Conservation (phyloP, 64 coral and sea anemone species). For the Pachyseris speciosa region DNA sequence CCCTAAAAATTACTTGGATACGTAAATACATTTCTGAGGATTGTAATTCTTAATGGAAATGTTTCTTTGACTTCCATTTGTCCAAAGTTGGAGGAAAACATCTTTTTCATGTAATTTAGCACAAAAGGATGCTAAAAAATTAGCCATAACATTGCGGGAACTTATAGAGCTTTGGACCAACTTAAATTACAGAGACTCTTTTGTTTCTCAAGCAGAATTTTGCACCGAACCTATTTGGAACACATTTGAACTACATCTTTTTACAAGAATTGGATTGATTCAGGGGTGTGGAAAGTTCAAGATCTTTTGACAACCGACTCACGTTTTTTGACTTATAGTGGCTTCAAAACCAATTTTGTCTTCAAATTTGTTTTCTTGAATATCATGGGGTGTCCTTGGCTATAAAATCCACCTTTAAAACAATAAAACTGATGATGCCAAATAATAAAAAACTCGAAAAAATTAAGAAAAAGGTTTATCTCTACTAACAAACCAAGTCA, state of each 20-base stretch:
- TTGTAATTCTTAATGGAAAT: constrained; percentile 1
- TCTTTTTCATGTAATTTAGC: background rate
- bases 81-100: too few relatives aligned
- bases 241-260: background rate
- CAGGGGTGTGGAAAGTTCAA: background rate
- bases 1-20: background rate
- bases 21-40: background rate
- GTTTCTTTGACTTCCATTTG: too few relatives aligned
- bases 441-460: background rate
- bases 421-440: background rate
- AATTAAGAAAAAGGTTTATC: background rate
- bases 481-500: too few relatives aligned
- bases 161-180: background rate
- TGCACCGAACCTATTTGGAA: background rate
- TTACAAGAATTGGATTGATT: background rate
- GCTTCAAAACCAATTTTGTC: background rate
- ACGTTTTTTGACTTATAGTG: background rate
- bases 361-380: background rate
- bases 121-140: background rate
- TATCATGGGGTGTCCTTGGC: background rate
- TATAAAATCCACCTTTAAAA: background rate
- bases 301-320: background rate
- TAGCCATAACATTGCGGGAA: background rate
- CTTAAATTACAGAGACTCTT: background rate
- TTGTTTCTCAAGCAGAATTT: background rate